Evolutionary conservation across 2,888 invertebrate genomes (phyloP).

Genomic region (Eurois occulta): DNA sequence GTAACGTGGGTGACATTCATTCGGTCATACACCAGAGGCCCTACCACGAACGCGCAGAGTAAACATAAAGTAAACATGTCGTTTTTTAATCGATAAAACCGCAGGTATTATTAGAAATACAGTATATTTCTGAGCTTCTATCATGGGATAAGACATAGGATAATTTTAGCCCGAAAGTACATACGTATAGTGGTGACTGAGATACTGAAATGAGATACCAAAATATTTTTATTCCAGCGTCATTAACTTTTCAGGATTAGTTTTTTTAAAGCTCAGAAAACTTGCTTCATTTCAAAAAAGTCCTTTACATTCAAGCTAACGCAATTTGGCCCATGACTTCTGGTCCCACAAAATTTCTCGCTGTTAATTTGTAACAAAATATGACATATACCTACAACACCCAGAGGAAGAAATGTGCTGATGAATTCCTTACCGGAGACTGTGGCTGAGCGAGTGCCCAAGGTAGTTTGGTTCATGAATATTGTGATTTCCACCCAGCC

Average conservation of each 20-base stretch:
- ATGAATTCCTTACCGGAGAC: constrained; percentile 25
- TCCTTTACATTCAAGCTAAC: background rate
- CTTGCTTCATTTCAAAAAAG: background rate
- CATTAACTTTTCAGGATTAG: background rate
- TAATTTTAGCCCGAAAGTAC: background rate
- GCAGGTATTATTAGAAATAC: background rate
- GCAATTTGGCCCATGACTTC: constrained; percentile 1
- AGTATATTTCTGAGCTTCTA: background rate
- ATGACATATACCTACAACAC: background rate
- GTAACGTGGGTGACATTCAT: background rate
- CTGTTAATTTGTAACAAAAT: constrained; percentile 1
- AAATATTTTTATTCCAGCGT: background rate
- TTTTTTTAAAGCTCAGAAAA: background rate
- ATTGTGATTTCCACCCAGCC: constrained; percentile 49
- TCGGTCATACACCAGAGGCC: no score
- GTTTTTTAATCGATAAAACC: background rate
- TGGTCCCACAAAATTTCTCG: background rate
- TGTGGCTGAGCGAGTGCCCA: constrained; percentile 18
- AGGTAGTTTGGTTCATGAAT: constrained; percentile 42
- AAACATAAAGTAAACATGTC: no score
- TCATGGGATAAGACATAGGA: no score
- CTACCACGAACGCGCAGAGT: no score
- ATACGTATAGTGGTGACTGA: background rate
- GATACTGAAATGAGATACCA: background rate
- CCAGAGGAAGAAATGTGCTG: constrained; percentile 3